Evolutionary conservation across 2,888 invertebrate genomes (phyloP), one percentile per base, ranked within the genome.

Genomic region (Chrysodeixis includens): DNA sequence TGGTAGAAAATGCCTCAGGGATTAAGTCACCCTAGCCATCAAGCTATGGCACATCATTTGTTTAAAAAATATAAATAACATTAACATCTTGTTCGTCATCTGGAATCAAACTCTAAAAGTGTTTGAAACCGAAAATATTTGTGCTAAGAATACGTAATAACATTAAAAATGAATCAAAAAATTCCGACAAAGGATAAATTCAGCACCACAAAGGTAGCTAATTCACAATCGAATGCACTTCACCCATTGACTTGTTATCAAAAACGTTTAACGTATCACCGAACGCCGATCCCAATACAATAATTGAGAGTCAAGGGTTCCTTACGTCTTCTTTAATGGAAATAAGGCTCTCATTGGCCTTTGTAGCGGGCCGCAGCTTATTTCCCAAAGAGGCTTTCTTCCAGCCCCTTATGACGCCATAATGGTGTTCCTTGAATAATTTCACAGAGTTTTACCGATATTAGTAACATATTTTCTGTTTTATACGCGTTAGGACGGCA

Each of bases 281-380:
- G 51, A 49, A 14, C 22, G 57, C 62, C 59, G 49, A 67, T 73
- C 68, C 49, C 55, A 51, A 56, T 30, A 52, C 40, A 62, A 69
- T 77, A 67, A 77, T 77, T 73, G 56, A 46, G 16, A 10, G 52
- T 55, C 44, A 68, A 56, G 74, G 69, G 78, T 60, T 60, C 69
- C 59, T 52, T 30, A 52, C 49, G 53, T 58, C 69, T 46, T 74
- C 61, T 68, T 62, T 63, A 61, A 78, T 74, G 70, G 55, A 69
- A 78, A 75, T 74, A 75, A 62, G 78, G 49, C 35, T 57, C 62
- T 49, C 65, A 78, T 78, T 74, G 75, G 54, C 62, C 78, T 69
- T 75, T 75, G 62, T 63, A 20, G 7, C 40, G 40, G 16, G 52
- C 16, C 10, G 6, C 52, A 40, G 78, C 60, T 44, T 77, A 78